Evolutionary conservation across 2,888 invertebrate species (phyloP).

Genomic region (Sarcophaga rosellei): DNA sequence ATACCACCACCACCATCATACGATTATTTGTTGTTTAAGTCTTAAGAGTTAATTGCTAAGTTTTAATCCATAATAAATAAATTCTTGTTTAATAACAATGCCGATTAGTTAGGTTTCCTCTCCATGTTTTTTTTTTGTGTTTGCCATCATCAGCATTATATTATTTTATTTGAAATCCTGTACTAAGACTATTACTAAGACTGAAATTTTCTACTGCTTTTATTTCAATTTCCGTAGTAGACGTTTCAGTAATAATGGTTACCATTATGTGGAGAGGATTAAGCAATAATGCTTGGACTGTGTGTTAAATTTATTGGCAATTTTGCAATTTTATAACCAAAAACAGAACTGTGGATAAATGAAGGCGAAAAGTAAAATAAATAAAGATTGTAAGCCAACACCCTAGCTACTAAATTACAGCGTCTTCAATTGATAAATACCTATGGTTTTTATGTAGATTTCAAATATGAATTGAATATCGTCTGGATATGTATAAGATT

Average conservation of each 20-base stretch:
- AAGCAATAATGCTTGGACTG: conserved; percentile 5
- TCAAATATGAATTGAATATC: too few relatives aligned
- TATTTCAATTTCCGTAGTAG: conserved; percentile 60
- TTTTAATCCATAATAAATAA: too few relatives aligned
- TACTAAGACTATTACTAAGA: conserved; percentile 24
- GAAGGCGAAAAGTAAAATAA: background rate
- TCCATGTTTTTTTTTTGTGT: background rate
- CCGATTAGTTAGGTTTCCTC: too few relatives aligned
- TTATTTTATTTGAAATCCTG: conserved; percentile 46
- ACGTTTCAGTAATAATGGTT: conserved; percentile 32
- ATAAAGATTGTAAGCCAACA: background rate
- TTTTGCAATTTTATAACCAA: background rate
- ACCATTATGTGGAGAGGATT: background rate
- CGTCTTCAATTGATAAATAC: too few relatives aligned
- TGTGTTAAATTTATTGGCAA: background rate
- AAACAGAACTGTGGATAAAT: background rate
- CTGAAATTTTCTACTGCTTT: conserved; percentile 52
- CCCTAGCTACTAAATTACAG: too few relatives aligned
- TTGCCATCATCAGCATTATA: too few relatives aligned
- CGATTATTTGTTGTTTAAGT: too few relatives aligned
- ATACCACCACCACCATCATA: too few relatives aligned
- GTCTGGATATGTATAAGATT: too few relatives aligned
- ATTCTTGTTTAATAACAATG: too few relatives aligned
- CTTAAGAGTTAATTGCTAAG: background rate
- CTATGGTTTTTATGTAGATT: too few relatives aligned